A percentile compares a stretch with the other conserved stretches of the same genome.
Evolutionary conservation across 2,888 invertebrate genomes (phyloP).

Genomic region (Cantharis flavilabris): DNA sequence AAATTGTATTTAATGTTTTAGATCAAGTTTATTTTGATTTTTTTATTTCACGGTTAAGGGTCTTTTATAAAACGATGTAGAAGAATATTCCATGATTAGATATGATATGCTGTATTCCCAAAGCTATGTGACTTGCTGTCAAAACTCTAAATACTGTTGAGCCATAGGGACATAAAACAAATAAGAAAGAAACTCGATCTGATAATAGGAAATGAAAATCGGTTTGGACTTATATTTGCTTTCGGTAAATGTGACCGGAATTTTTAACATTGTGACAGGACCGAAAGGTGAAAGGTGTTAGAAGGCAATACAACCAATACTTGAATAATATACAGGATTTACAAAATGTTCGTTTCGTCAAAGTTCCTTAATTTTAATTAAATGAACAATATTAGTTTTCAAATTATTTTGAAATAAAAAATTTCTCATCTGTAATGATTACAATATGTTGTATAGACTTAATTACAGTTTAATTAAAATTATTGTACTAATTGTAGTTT

Average conservation of each 20-base stretch:
- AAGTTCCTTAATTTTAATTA: neutral
- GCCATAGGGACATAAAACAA: constrained; percentile 37
- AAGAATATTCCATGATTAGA: constrained; percentile 25
- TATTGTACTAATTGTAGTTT: constrained; percentile 27
- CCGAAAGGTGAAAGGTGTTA: neutral
- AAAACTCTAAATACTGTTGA: constrained; percentile 41
- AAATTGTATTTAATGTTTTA: neutral
- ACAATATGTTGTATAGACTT: neutral
- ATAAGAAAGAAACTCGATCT: constrained; percentile 40
- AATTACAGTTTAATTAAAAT: constrained; percentile 21
- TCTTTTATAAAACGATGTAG: constrained; percentile 7
- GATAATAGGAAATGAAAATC: constrained; percentile 35
- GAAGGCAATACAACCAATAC: neutral
- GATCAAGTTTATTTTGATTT: neutral
- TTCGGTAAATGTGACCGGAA: constrained; percentile 18
- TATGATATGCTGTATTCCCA: constrained; percentile 30
- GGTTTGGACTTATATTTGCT: constrained; percentile 23
- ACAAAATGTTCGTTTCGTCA: neutral
- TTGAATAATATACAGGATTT: no score
- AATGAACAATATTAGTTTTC: neutral
- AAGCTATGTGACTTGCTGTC: constrained; percentile 35
- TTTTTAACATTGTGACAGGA: constrained; percentile 5
- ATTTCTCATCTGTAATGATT: neutral
- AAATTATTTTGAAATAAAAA: neutral
- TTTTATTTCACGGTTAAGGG: neutral